Percentiles rank a stretch among this genome's conserved stretches.
Evolutionary conservation across 1,140 invertebrate species (phyloP).

Genomic region (Brachionus paranguensis): DNA sequence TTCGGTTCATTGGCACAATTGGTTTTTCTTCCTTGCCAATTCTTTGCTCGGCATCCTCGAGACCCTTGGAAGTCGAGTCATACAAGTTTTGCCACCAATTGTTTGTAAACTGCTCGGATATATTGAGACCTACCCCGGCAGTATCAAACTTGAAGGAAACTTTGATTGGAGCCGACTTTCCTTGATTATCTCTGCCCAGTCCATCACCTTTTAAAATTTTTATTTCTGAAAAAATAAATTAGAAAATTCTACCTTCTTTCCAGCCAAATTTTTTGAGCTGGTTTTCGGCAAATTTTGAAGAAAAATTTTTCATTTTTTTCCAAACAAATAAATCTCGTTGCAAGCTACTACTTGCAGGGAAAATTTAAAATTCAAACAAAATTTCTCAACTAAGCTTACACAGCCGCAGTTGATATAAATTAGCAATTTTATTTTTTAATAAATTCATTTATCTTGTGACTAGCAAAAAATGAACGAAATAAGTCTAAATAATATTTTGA

Average conservation of each 20-base stretch:
- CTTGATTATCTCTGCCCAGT: constrained; percentile 9
- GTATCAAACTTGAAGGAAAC: neutral
- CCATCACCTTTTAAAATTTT: constrained; percentile 7
- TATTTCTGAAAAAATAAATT: neutral
- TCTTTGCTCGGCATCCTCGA: neutral
- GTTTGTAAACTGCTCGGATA: constrained; percentile 19
- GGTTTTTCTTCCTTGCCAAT: neutral
- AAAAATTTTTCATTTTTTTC: constrained; percentile 14
- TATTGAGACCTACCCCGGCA: constrained; percentile 20
- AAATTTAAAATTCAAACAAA: neutral
- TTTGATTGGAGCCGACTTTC: neutral
- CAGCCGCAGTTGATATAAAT: neutral
- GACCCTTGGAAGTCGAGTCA: neutral
- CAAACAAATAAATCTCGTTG: neutral
- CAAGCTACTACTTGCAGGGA: neutral
- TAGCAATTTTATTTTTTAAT: neutral
- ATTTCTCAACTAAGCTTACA: constrained; percentile 4
- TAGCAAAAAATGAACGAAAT: constrained; percentile 32
- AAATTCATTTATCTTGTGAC: constrained; percentile 14
- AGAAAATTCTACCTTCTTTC: constrained; percentile 22
- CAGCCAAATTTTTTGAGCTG: constrained; percentile 30
- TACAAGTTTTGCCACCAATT: constrained; percentile 38
- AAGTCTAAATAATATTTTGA: constrained; percentile 21
- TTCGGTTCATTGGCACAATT: neutral
- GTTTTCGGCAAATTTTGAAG: constrained; percentile 8